A percentile compares a stretch with the other conserved stretches of the same genome.
Conservation (phyloP, 2,113 vertebrate genomes). For the Acinonyx jubatus region DNA sequence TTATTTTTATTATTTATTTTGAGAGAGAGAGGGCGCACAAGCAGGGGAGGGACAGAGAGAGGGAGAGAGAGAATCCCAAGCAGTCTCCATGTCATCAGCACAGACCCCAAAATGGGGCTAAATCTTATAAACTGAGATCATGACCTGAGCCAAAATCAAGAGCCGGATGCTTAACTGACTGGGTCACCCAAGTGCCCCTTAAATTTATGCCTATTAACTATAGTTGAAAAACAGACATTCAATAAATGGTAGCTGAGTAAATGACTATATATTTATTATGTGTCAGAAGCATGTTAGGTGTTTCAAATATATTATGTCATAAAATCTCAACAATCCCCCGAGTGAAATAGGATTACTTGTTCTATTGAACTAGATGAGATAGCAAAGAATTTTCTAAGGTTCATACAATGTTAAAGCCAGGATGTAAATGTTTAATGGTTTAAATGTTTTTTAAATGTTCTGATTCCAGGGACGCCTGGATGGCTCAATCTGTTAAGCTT, state of each 20-base stretch:
- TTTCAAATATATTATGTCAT: neutral
- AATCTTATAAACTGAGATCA: too few species aligned
- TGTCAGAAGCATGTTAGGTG: neutral
- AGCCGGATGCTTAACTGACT: too few species aligned
- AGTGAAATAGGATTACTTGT: neutral
- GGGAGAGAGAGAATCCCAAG: too few species aligned
- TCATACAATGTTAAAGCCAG: neutral
- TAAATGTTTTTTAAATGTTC: neutral
- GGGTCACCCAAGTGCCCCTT: neutral
- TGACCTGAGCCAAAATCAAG: too few species aligned
- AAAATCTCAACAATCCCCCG: neutral
- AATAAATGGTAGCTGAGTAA: neutral
- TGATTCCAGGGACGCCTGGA: neutral
- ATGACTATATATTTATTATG: neutral
- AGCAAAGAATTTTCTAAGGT: neutral
- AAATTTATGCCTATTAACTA: neutral
- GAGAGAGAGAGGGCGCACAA: too few species aligned
- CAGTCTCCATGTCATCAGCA: too few species aligned
- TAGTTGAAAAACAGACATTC: neutral
- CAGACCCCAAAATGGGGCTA: too few species aligned
- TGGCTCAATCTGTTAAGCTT: too few species aligned
- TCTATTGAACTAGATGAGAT: neutral
- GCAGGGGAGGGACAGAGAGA: too few species aligned
- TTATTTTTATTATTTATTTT: too few species aligned
- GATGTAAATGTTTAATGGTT: neutral